phyloP scores from a whole-genome alignment of 2,888 invertebrate genomes.

The Plebejus anna region DNA sequence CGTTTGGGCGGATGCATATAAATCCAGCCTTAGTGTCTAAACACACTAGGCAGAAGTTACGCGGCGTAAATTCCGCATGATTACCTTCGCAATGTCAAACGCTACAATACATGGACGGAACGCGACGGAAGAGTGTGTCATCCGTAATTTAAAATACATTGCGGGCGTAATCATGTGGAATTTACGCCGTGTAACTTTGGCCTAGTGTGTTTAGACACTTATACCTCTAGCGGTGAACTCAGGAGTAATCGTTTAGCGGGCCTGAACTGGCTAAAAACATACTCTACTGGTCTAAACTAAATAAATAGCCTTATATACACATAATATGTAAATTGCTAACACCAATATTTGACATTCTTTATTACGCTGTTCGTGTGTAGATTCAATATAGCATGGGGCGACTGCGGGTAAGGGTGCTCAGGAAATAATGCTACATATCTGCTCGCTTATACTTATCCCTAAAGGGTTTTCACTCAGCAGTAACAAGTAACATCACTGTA shows the following conservation, averaged over 20 bases:
- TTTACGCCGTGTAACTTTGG: too few relatives aligned
- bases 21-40: too few relatives aligned
- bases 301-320: constrained; percentile 53
- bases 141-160: too few relatives aligned
- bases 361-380: constrained; percentile 48
- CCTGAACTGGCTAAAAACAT: constrained; percentile 23
- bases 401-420: neutral
- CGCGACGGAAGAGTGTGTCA: too few relatives aligned
- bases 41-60: too few relatives aligned
- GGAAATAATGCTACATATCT: neutral
- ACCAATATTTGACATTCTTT: constrained; percentile 52
- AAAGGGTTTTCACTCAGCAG: neutral
- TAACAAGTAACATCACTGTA: neutral
- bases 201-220: too few relatives aligned
- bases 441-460: neutral
- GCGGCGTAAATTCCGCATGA: too few relatives aligned
- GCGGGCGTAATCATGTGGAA: too few relatives aligned
- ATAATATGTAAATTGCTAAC: constrained; percentile 50
- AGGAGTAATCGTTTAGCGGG: neutral
- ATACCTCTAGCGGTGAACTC: neutral
- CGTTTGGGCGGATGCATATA: too few relatives aligned
- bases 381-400: constrained; percentile 34
- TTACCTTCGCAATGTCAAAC: too few relatives aligned
- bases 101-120: too few relatives aligned
- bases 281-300: constrained; percentile 39